Conservation (phyloP, 2,888 invertebrate species). For the Camptogramma bilineatum region DNA sequence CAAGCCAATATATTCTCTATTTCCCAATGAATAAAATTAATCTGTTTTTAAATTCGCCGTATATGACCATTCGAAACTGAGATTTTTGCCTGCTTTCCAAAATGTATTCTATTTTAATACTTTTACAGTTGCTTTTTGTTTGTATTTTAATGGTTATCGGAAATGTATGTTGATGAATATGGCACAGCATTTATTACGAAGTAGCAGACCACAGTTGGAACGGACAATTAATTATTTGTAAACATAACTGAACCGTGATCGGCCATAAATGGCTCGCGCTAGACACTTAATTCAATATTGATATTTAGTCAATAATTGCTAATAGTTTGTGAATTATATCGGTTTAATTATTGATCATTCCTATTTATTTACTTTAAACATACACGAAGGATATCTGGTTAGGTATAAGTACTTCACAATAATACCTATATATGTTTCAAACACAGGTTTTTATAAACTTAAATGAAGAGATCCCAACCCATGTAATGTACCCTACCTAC, state of each 20-base stretch:
- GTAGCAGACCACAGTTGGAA: slow-evolving; percentile 80
- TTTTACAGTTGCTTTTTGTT: slow-evolving; percentile 48
- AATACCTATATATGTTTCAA: too few relatives aligned
- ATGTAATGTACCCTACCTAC: too few relatives aligned
- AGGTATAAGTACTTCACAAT: too few relatives aligned
- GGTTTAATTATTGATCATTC: slow-evolving; percentile 24
- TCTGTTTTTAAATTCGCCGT: slow-evolving; percentile 73
- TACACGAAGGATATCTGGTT: too few relatives aligned
- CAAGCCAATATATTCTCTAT: slow-evolving; percentile 83
- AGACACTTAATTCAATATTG: slow-evolving; percentile 55
- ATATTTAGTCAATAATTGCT: slow-evolving; percentile 48
- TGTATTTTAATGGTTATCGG: slow-evolving; percentile 36
- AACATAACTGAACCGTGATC: slow-evolving; percentile 73
- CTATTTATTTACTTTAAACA: neutral
- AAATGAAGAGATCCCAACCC: too few relatives aligned
- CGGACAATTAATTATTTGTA: slow-evolving; percentile 84
- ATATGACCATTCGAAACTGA: slow-evolving; percentile 67
- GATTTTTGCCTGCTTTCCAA: slow-evolving; percentile 17
- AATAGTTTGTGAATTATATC: slow-evolving; percentile 39
- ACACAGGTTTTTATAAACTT: too few relatives aligned
- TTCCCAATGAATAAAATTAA: slow-evolving; percentile 81
- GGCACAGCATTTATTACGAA: slow-evolving; percentile 77
- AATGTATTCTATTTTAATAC: slow-evolving; percentile 41
- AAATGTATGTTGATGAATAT: slow-evolving; percentile 65
- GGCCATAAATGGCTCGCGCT: slow-evolving; percentile 65